Conservation (phyloP, 2,888 invertebrate species). For the Bembecia ichneumoniformis region DNA sequence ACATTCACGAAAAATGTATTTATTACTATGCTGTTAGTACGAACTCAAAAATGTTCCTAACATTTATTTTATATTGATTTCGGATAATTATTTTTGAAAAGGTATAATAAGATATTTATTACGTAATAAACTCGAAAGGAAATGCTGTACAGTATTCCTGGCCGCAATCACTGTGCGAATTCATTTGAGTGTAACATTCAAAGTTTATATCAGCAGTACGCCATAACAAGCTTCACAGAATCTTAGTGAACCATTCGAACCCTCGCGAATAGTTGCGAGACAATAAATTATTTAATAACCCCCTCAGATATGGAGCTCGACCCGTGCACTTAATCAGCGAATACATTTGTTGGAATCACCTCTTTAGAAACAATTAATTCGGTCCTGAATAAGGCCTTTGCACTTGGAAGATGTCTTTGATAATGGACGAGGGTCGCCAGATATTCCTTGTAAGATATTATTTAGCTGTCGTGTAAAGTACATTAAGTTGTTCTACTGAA, state of each 20-base stretch:
- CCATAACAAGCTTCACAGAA: slow-evolving; percentile 40
- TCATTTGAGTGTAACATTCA: slow-evolving; percentile 45
- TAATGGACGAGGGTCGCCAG: slow-evolving; percentile 6
- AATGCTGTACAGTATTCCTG: slow-evolving; percentile 4
- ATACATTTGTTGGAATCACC: slow-evolving; percentile 51
- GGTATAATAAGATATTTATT: too few species aligned
- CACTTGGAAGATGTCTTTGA: slow-evolving; percentile 29
- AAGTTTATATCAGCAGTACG: slow-evolving; percentile 47
- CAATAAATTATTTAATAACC: slow-evolving; percentile 70
- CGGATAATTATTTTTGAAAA: too few species aligned
- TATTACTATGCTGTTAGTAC: too few species aligned
- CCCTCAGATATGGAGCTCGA: slow-evolving; percentile 36
- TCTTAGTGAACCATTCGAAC: slow-evolving; percentile 51
- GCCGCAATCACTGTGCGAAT: slow-evolving; percentile 33
- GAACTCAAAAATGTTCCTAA: too few species aligned
- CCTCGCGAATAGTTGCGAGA: slow-evolving; percentile 58
- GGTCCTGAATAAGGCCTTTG: slow-evolving; percentile 34
- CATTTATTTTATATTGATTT: too few species aligned
- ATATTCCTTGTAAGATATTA: neutral
- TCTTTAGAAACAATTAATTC: slow-evolving; percentile 64
- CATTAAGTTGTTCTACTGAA: too few species aligned
- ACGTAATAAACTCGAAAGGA: too few species aligned
- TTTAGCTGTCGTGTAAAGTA: too few species aligned
- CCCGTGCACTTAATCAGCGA: slow-evolving; percentile 59
- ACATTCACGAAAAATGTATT: too few species aligned